phyloP scores from a whole-genome alignment of 1,140 invertebrate genomes.

The Phocides pigmalion region DNA sequence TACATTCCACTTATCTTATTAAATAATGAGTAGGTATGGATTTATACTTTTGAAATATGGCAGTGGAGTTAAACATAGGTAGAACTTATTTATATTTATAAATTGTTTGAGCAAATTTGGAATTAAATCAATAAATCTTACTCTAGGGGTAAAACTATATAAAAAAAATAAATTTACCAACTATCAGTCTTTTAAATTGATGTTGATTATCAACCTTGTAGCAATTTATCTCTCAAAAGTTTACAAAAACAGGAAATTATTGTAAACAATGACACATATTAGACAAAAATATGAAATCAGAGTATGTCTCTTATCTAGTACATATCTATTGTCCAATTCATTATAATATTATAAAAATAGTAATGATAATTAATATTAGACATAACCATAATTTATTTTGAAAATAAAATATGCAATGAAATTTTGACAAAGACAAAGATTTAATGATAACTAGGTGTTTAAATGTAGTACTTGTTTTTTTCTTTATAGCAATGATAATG shows the following conservation, averaged over 20 bases:
- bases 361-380: neutral
- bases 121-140: constrained; percentile 78
- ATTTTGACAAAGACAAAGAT: too few species aligned
- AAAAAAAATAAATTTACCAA: constrained; percentile 83
- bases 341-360: constrained; percentile 39
- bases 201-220: constrained; percentile 82
- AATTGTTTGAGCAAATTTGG: constrained; percentile 81
- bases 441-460: too few species aligned
- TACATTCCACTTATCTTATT: constrained; percentile 47
- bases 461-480: too few species aligned
- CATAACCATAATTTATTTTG: too few species aligned
- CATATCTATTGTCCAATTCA: constrained; percentile 68
- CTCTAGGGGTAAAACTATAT: constrained; percentile 82
- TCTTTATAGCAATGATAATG: too few species aligned
- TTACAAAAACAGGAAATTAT: constrained; percentile 70
- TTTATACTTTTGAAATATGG: constrained; percentile 45
- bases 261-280: constrained; percentile 38
- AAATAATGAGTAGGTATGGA: constrained; percentile 41
- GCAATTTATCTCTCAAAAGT: constrained; percentile 81
- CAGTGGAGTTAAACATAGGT: constrained; percentile 71
- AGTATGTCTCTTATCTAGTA: constrained; percentile 63
- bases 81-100: constrained; percentile 73
- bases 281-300: constrained; percentile 37
- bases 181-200: constrained; percentile 85
- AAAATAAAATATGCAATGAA: too few species aligned